These are phyloP conservation scores for Drosophila colorata DNA, from an alignment of 2,888 invertebrate species.

Conservation along the genomic window DNA sequence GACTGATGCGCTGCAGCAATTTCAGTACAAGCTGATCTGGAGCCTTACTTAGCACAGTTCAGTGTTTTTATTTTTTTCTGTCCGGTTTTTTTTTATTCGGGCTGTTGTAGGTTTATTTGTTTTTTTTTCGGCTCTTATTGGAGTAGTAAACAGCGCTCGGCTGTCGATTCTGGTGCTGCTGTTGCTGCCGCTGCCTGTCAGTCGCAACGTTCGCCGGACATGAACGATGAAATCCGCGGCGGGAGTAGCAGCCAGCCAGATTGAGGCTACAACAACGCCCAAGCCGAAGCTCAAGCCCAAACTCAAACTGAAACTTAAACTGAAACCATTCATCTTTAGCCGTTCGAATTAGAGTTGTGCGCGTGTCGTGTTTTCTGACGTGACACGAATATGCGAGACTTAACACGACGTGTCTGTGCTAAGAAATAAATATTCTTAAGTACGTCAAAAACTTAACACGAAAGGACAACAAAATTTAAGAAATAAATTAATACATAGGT, in stretches of 20 bases:
- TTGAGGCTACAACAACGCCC: conserved; percentile 51
- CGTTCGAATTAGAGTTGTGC: conserved; percentile 46
- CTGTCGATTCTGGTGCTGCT: conserved; percentile 72
- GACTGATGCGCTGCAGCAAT: conserved; percentile 61
- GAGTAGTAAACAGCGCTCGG: conserved; percentile 71
- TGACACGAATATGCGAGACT: background rate
- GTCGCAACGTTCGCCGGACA: conserved; percentile 53
- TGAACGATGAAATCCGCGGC: conserved; percentile 45
- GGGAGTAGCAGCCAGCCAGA: conserved; percentile 40
- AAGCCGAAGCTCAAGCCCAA: conserved; percentile 1
- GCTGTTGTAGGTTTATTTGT: conserved; percentile 21
- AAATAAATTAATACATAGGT: too few relatives aligned
- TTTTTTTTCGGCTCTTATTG: conserved; percentile 61
- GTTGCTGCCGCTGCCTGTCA: conserved; percentile 57
- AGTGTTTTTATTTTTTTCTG: conserved; percentile 32
- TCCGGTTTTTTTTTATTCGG: conserved; percentile 41
- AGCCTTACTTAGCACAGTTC: conserved; percentile 34
- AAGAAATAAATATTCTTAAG: too few relatives aligned
- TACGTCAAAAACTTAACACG: too few relatives aligned
- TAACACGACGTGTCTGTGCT: background rate
- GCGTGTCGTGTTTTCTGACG: background rate
- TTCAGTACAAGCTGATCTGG: conserved; percentile 64
- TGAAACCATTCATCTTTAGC: conserved; percentile 75
- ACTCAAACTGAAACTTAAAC: conserved; percentile 20
- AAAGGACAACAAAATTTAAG: too few relatives aligned